Base-by-base conservation (phyloP, 2,888 invertebrate genomes). In the Tinea trinotella region DNA sequence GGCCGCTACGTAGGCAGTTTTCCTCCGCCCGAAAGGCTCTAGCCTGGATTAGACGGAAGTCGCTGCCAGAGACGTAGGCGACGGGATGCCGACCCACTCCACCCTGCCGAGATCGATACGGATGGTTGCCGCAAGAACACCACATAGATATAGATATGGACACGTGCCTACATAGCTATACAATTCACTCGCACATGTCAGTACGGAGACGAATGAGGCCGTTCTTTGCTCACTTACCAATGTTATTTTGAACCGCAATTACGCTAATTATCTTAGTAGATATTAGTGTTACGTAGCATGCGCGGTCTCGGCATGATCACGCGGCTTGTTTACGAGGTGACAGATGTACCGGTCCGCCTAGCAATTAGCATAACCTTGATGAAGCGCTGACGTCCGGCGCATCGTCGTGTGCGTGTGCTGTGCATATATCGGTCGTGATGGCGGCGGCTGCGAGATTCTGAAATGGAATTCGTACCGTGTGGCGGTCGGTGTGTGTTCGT, bases 31-130 rank as follows among this genome's bases (percentile, higher is more conserved):
- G 30, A 30, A n/a, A 30, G 30, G 30, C 40, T 40, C 40, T 40
- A 74, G 75, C 75, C 71, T 76, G 82, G 80, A 78, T 78, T 77
- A 76, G 72, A 74, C 75, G 71, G 74, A 74, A 75, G 70, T 30
- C 7, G 7, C 30, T 30, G 30, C n/a, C 74, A 74, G 66, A 74
- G 74, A 70, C 74, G 68, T 65, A 69, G 75, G 75, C 77, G 79
- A 74, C 76, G 80, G 80, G 80, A 78, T 74, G 77, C 64, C 81
- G 74, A 71, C 80, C 79, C 82, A 74, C 78, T 70, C 78, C 79
- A 74, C 81, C 81, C 83, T 22, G 72, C 78, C 76, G 71, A 69
- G 83, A 83, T 84, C 84, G 76, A 84, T 84, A 83, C 76, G 68
- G 82, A 78, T 82, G 82, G 80, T 82, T 34, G 15, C 40, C 40